Evolutionary conservation across 2,888 invertebrate genomes (phyloP), one percentile per base, ranked within the genome.

Genomic region (Dynastes maya): DNA sequence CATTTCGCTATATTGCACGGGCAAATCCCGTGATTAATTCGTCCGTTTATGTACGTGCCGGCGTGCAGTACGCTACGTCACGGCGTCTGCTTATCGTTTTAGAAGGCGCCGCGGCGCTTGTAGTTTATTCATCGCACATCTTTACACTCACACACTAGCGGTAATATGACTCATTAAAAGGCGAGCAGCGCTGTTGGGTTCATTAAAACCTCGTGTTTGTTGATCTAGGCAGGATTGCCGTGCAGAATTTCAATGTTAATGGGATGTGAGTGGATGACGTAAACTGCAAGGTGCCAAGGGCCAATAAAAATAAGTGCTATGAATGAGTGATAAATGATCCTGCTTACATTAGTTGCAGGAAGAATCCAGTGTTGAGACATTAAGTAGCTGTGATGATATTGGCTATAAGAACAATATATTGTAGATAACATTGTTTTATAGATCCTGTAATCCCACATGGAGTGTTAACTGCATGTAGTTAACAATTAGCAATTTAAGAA

Each of bases 101-200:
- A 27, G 55, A 22, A 55, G 68, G 68, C 68, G 51, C 68, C 68
- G 51, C 27, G 27, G 27, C 68, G 68, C 49, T 40, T 49, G 40
- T 68, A 68, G 49, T 68, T 68, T 68, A 68, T 49, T 68, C 68
- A 68, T 68, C 68, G 27, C 22, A 55, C 16, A 53, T 53, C n/a
- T 53, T 22, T 4, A 16, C 8, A 22, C 55, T 55, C 22, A 22
- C 55, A 16, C 22, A 2, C 22, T 22, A 4, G 55, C 22, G 6
- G 8, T n/a, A 37, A 68, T n/a, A 27, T 68, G 68, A 68, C 51
- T 68, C 68, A 68, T 68, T 68, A 68, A 45, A 27, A 22, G 27
- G 11, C 27, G 5, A 3, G 40, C 37, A 5, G 45, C 8, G 45
- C 45, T 1, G 45, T 9, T 5, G 45, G 45, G 37, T 65, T 65